phyloP scores from a whole-genome alignment of 53 echinoderm and acorn worm species.

The Patiria pectinifera region DNA sequence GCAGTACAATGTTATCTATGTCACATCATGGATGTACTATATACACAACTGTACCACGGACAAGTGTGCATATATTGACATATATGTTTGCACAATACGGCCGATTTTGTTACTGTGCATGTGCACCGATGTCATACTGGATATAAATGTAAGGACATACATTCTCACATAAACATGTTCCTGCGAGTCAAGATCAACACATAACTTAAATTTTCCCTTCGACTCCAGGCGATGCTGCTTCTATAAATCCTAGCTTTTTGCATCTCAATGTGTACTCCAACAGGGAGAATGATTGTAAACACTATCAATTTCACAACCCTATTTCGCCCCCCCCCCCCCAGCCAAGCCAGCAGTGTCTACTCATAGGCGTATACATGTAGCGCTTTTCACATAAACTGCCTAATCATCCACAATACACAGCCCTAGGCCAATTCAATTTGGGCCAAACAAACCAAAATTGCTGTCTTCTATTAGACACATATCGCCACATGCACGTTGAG shows the following conservation, averaged over 20 bases:
- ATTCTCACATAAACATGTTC: background rate
- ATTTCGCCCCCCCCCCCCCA: background rate
- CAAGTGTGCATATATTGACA: too few species aligned
- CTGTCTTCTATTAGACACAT: background rate
- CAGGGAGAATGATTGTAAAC: slow-evolving; percentile 8
- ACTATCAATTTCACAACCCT: slow-evolving; percentile 29
- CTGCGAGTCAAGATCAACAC: background rate
- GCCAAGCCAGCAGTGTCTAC: background rate
- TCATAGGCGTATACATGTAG: too few species aligned
- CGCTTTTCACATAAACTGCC: background rate
- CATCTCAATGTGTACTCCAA: background rate
- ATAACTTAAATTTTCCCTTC: background rate
- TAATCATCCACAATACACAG: slow-evolving; percentile 33
- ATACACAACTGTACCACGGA: too few species aligned
- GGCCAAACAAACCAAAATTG: slow-evolving; percentile 12
- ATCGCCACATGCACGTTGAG: background rate
- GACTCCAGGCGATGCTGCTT: background rate
- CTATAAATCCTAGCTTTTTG: background rate
- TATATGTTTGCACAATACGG: too few species aligned
- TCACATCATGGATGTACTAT: too few species aligned
- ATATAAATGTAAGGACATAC: background rate
- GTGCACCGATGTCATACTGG: too few species aligned
- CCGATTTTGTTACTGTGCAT: too few species aligned
- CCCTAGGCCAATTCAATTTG: slow-evolving; percentile 15
- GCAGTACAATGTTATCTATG: too few species aligned